phyloP scores from a whole-genome alignment of 2,113 vertebrate species.

The Pachypanchax playfairii region DNA sequence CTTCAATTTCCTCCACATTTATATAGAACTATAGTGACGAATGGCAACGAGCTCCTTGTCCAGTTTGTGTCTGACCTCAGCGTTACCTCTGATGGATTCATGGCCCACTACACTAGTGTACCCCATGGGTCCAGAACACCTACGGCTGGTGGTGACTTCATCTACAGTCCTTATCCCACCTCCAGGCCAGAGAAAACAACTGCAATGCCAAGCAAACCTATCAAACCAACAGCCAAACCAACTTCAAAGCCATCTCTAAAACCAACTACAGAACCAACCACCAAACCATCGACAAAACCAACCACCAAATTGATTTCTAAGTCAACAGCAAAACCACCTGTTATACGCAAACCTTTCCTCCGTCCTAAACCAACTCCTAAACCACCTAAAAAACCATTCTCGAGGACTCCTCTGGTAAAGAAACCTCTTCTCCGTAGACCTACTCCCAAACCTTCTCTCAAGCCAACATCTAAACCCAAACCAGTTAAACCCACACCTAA shows the following conservation, averaged over 20 bases:
- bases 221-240: constrained; percentile 38
- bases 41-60: constrained; percentile 87
- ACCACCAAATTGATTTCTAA: neutral
- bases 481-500: constrained; percentile 33
- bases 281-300: neutral
- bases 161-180: constrained; percentile 56
- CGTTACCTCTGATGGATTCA: constrained; percentile 89
- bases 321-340: neutral
- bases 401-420: constrained; percentile 30
- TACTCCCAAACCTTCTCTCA: neutral
- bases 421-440: constrained; percentile 19
- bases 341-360: neutral
- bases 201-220: constrained; percentile 32
- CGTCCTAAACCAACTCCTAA: constrained; percentile 14
- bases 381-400: constrained; percentile 14
- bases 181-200: constrained; percentile 25
- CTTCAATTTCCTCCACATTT: neutral
- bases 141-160: constrained; percentile 64
- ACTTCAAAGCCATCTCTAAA: neutral
- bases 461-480: constrained; percentile 31
- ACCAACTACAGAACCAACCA: neutral
- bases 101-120: constrained; percentile 81
- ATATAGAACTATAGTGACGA: constrained; percentile 79
- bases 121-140: constrained; percentile 67
- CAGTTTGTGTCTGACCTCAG: constrained; percentile 94